Base-by-base conservation (phyloP, 1,140 invertebrate genomes). In the Ericerus pela region DNA sequence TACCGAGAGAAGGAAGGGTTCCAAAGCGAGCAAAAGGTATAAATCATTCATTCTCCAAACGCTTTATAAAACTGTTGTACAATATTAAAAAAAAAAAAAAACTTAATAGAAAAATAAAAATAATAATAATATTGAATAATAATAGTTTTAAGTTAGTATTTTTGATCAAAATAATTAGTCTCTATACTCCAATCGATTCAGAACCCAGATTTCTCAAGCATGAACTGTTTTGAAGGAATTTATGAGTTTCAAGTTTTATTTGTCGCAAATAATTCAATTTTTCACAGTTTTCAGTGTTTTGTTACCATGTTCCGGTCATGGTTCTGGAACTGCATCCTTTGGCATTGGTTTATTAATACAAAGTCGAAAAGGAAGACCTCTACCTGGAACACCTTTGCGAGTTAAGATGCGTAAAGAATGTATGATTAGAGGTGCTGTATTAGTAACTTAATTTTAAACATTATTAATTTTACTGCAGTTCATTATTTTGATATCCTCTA, bases 401-500 rank as follows among this genome's bases (percentile, higher is more conserved):
- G 76, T 96, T 60, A 84, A 81, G 67, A 77, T 96, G 63, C 81
- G 87, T 71, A 96, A 96, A 79, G 85, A 94, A 78, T 96, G 93
- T 76, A 80, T 83, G 70, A 80, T 86, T 73, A 81, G 84, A 80
- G 85, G 85, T 88, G 82, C 80, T 73, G 52, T 55, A 55, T 54
- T 43, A 57, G 36, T 56, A 16, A 22, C 16, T 27, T 12, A 5
- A 55, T 5, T 12, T 41, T 4, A 51, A 11, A 24, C 22, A 22
- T 51, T 26, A 22, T 3, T 16, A 26, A 51, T 22, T 10, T 8
- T 47, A 8, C 18, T 22, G 10, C 8, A 47, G 18, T 11, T 11
- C 8, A 47, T n/a, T 4, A 29, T 53, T 29, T 18, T 6, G 6
- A 12, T 10, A 53, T 28, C 18, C 51, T 11, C 51, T 53, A 53